Evolutionary conservation across 2,113 vertebrate species (phyloP).

Genomic region (Leptodactylus fuscus): DNA sequence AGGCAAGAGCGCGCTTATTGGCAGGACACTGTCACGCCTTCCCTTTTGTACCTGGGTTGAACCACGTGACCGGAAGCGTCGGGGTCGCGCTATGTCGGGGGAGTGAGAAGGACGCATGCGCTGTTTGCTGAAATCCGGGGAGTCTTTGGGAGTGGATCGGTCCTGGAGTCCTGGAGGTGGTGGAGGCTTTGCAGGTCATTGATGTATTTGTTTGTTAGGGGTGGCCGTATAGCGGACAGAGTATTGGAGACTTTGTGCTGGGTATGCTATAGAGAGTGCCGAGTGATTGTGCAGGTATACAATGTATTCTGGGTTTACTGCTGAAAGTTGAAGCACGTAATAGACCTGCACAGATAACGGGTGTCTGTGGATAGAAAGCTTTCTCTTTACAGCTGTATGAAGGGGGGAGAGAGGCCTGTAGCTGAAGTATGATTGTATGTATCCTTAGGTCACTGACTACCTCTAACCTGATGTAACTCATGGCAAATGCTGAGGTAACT

Average conservation of each 20-base stretch:
- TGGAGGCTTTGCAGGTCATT: no score
- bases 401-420: neutral
- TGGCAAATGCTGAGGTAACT: constrained; percentile 89
- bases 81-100: neutral
- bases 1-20: no score
- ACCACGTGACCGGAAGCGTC: constrained; percentile 1
- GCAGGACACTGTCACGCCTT: neutral
- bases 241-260: neutral
- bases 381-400: neutral
- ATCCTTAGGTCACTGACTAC: neutral
- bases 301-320: neutral
- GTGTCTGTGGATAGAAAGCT: neutral
- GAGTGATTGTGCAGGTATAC: neutral
- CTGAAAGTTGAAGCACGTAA: neutral
- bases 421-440: neutral
- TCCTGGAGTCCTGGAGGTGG: neutral
- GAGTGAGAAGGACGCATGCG: constrained; percentile 7
- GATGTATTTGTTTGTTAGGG: no score
- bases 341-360: neutral
- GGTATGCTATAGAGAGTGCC: neutral
- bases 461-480: constrained; percentile 75
- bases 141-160: neutral
- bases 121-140: neutral
- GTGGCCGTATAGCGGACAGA: neutral
- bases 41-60: no score